Base-by-base conservation (phyloP, 2,797 vertebrate species). In the Sebastolobus altivelis region DNA sequence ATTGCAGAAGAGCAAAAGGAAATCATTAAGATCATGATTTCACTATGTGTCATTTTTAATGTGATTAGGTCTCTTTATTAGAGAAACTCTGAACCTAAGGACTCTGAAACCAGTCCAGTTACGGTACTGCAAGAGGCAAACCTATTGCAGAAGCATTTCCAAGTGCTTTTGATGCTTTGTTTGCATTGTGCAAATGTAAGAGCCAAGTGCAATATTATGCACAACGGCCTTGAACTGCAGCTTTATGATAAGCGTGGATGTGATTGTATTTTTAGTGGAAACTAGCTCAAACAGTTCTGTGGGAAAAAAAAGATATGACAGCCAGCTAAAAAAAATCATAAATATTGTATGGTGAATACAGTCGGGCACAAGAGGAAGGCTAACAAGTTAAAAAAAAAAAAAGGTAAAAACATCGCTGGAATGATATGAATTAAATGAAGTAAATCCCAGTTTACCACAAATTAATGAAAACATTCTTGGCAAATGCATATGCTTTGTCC, bases 391-490 rank as follows among this genome's bases (percentile, higher is more conserved):
- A 69, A 76, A 76, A 52, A 16, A 16, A 0, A 18, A 46, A 35
- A 35, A 35, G 60, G 56, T 70, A 68, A 72, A 52, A 79, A 79
- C 16, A 54, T 75, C 43, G 33, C 27, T 84, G 73, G 65, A 85
- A 59, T 33, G 14, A 29, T 62, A 75, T 82, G n/a, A 88, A 43
- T 22, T 33, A 46, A 59, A 72, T 22, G 0, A 16, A 59, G 18
- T 55, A 55, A 89, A 81, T 72, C 84, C 84, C 65, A 71, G 58
- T 33, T 76, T 56, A 75, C 56, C n/a, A n/a, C 25, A 80, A 76
- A 73, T 80, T 49, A 82, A 86, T 80, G n/a, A 76, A 70, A 87
- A 74, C 40, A 81, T 65, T 87, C 33, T 79, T 88, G 77, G 76
- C 75, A 63, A 79, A 66, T 37, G 33, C 22, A 35, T 61, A 65